Evolutionary conservation across 2,113 vertebrate genomes (phyloP), one percentile per base, ranked within the genome.

Genomic region (Bujurquina vittata): DNA sequence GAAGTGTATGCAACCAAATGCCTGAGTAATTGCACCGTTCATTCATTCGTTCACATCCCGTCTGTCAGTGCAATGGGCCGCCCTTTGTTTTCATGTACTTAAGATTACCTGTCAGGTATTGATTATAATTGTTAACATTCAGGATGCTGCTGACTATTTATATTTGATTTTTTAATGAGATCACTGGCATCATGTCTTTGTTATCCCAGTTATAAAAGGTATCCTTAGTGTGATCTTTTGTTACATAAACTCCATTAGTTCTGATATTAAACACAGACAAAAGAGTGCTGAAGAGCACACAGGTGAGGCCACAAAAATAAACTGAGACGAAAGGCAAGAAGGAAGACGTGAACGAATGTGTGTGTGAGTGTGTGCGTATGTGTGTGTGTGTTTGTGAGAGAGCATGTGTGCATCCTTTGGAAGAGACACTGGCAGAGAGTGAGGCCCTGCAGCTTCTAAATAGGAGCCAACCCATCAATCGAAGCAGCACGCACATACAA

Each of bases 31-130:
- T 90, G 79, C 17, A 85, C 63, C 15, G 77, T 63, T 91, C 91
- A 92, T 57, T 88, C 92, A 92, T 54, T 91, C 77, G 58, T 86
- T 89, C 72, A 91, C 26, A 81, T 62, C 43, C 93, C 90, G 37
- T 91, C 86, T 94, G 92, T 80, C 80, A 78, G 58, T 82, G 75
- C 9, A 74, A 59, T 0, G 35, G 3, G 63, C 49, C 35, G 73
- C 18, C 10, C 61, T 15, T 35, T 29, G 9, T 49, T 29, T 75
- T 69, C 1, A 29, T 26, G 31, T 5, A 40, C 26, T 6, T 40
- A 54, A 9, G 18, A 15, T 74, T 15, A 0, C 52, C 10, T 54
- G 49, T 35, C 12, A 73, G 18, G 18, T 33, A 33, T 55, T 73
- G 33, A 73, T n/a, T 74, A 31, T 1, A 54, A 18, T 65, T 83